phyloP scores from a whole-genome alignment of 2,113 vertebrate genomes.

The Gobio gobio region DNA sequence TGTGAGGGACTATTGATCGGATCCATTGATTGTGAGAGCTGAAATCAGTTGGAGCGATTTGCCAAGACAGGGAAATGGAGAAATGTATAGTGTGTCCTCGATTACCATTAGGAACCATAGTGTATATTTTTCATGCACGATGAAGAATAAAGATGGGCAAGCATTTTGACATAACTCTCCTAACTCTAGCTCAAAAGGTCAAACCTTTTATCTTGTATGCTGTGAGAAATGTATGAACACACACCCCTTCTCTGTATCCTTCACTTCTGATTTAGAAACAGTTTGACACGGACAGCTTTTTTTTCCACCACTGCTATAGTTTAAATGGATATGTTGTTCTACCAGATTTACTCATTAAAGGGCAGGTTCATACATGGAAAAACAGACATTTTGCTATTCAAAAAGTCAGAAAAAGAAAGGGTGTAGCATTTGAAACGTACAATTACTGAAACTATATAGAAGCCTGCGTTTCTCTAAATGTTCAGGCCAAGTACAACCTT shows the following conservation, averaged over 20 bases:
- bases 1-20: constrained; percentile 55
- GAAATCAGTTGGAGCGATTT: constrained; percentile 59
- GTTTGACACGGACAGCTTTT: background rate
- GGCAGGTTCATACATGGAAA: background rate
- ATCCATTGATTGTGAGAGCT: constrained; percentile 57
- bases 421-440: background rate
- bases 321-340: background rate
- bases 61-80: constrained; percentile 43
- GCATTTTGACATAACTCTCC: constrained; percentile 7
- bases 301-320: background rate
- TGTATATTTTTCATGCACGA: constrained; percentile 28
- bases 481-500: background rate
- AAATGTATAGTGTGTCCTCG: constrained; percentile 30
- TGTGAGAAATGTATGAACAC: background rate
- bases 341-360: constrained; percentile 9
- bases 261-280: background rate
- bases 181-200: constrained; percentile 12
- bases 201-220: constrained; percentile 18
- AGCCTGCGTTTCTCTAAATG: background rate
- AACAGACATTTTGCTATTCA: background rate
- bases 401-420: background rate
- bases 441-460: background rate
- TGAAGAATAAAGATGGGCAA: constrained; percentile 1
- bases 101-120: background rate
- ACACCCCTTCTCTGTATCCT: background rate